Evolutionary conservation across 1,140 invertebrate species (phyloP).

Genomic region (Homarus americanus): DNA sequence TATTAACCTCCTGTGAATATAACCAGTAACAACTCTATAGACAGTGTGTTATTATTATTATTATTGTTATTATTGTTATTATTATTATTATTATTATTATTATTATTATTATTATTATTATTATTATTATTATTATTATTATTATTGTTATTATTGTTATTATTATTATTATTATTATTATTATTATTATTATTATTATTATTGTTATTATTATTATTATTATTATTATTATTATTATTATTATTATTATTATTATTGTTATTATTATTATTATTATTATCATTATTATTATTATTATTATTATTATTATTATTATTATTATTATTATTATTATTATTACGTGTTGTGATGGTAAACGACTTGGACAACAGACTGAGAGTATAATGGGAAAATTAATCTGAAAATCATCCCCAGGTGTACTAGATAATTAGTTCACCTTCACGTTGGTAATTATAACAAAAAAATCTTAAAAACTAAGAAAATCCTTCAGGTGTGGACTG

Average conservation of each 20-base stretch:
- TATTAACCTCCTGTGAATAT: too few relatives aligned
- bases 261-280: neutral
- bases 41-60: too few relatives aligned
- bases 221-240: neutral
- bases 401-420: too few relatives aligned
- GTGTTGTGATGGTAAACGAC: too few relatives aligned
- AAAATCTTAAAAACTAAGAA: too few relatives aligned
- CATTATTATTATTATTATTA: neutral
- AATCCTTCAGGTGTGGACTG: too few relatives aligned
- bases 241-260: slow-evolving; percentile 11
- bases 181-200: slow-evolving; percentile 20
- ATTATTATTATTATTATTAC: too few relatives aligned
- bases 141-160: slow-evolving; percentile 13
- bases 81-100: slow-evolving; percentile 28
- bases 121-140: neutral
- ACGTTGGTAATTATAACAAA: too few relatives aligned
- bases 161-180: neutral
- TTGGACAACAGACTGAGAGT: too few relatives aligned
- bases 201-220: slow-evolving; percentile 22
- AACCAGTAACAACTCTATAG: too few relatives aligned
- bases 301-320: slow-evolving; percentile 3
- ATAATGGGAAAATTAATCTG: too few relatives aligned
- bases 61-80: slow-evolving; percentile 18
- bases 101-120: slow-evolving; percentile 12
- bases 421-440: too few relatives aligned